A percentile compares a stretch with the other conserved stretches of the same genome.
Evolutionary conservation across 2,888 invertebrate species (phyloP).

Genomic region (Acrobasis repandana): DNA sequence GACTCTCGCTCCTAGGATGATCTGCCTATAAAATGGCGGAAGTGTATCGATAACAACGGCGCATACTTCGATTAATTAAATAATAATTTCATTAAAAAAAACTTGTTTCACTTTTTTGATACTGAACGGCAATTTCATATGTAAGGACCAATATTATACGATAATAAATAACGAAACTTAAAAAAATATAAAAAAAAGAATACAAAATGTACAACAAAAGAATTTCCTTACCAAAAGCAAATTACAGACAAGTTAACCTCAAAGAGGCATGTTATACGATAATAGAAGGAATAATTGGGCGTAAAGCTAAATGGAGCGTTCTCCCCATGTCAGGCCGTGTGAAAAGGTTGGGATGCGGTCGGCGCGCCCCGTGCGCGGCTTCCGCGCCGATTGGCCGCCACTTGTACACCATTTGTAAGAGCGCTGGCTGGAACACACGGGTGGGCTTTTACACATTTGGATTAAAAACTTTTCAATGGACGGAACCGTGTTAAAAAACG

Average conservation of each 20-base stretch:
- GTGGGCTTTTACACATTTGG: conserved; percentile 22
- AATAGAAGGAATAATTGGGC: conserved; percentile 75
- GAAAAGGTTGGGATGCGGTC: conserved; percentile 39
- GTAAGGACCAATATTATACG: no score
- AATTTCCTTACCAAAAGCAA: neutral
- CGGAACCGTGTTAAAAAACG: neutral
- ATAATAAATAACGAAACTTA: no score
- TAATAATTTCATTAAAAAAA: no score
- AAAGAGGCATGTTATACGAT: conserved; percentile 71
- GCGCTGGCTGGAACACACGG: conserved; percentile 34
- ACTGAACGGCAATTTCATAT: no score
- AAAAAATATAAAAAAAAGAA: no score
- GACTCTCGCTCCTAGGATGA: no score
- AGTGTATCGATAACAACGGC: no score
- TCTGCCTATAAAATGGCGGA: no score
- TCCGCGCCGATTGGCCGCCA: no score
- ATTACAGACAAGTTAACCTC: conserved; percentile 46
- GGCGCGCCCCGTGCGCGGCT: neutral
- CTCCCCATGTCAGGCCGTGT: conserved; percentile 38
- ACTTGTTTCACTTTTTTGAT: no score
- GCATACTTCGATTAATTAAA: no score
- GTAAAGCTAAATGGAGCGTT: conserved; percentile 60
- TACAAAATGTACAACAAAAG: neutral
- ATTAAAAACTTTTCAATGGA: neutral
- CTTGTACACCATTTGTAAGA: conserved; percentile 36